Evolutionary conservation across 2,113 vertebrate species (phyloP), one percentile per base, ranked within the genome.

Genomic region (Calcarius ornatus): DNA sequence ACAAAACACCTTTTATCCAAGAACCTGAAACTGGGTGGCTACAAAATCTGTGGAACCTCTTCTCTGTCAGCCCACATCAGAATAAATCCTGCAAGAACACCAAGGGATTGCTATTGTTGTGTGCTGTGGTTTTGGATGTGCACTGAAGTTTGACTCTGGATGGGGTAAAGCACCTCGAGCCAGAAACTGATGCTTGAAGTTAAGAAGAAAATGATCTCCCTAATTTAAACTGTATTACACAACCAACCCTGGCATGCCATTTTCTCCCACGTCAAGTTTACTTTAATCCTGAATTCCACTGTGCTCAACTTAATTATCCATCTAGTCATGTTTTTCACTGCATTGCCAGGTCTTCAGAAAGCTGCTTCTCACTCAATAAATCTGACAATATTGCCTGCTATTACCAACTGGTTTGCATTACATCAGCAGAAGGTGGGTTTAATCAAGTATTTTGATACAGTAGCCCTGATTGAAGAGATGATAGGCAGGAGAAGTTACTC

Each of bases 321-420:
- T 69, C 92, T 87, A 91, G 93, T 92, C 77, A 47, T 92, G 90
- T 72, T 86, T 87, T 92, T 73, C 77, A 56, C n/a, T 92, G 83
- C 85, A 63, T 15, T 82, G 88, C 92, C 88, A 95, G 80, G 38
- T 95, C 88, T 85, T 96, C 92, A 91, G 88, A 93, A 96, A 87
- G 90, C 91, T 66, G 87, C 94, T 95, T 97, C 84, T 97, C 95
- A 96, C 91, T 96, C 89, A 92, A 92, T 97, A 95, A 96, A 97
- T 96, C 95, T 93, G 89, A 94, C 90, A 85, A 27, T 92, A 65
- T 90, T 76, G 93, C 92, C 87, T 92, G 53, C 83, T 71, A 80
- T 94, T 93, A 72, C 90, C 93, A 91, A 96, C 75, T 94, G 96
- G 12, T 96, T 93, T 94, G 80, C 86, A 95, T 95, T 95, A 96